A percentile compares a stretch with the other conserved stretches of the same genome.
Evolutionary conservation across 2,797 vertebrate species (phyloP).

Genomic region (Pempheris klunzingeri): DNA sequence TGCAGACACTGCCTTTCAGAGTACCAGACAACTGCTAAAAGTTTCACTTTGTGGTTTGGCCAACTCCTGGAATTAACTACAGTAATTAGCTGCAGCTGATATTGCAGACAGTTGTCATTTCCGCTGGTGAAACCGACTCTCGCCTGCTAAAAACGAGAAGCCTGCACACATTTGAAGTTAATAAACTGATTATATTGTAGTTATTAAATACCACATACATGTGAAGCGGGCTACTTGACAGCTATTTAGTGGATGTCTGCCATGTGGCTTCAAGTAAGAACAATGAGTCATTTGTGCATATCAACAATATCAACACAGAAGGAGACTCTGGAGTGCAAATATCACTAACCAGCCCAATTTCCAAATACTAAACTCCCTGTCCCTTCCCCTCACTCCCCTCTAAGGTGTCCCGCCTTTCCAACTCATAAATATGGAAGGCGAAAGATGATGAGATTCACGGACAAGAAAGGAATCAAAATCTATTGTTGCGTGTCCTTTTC

Average conservation of each 20-base stretch:
- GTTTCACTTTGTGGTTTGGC: slow-evolving; percentile 55
- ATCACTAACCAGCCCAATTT: slow-evolving; percentile 63
- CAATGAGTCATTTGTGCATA: slow-evolving; percentile 49
- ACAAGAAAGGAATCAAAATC: slow-evolving; percentile 89
- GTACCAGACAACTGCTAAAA: slow-evolving; percentile 38
- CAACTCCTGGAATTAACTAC: slow-evolving; percentile 41
- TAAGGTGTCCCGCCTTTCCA: slow-evolving; percentile 81
- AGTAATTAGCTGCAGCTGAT: slow-evolving; percentile 55
- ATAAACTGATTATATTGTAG: slow-evolving; percentile 17
- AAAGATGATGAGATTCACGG: slow-evolving; percentile 86
- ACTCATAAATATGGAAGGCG: slow-evolving; percentile 88
- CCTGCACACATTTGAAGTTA: slow-evolving; percentile 15
- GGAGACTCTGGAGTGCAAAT: slow-evolving; percentile 42
- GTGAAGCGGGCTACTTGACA: background rate
- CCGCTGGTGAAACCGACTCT: slow-evolving; percentile 4
- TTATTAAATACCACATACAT: slow-evolving; percentile 10
- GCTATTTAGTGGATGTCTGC: slow-evolving; percentile 7
- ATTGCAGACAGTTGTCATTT: slow-evolving; percentile 34
- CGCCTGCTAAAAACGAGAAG: slow-evolving; percentile 8
- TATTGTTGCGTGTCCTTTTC: slow-evolving; percentile 91
- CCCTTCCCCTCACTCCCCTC: slow-evolving; percentile 52
- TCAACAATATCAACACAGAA: slow-evolving; percentile 55
- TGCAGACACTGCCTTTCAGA: slow-evolving; percentile 28
- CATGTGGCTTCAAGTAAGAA: slow-evolving; percentile 14
- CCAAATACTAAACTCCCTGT: slow-evolving; percentile 65